phyloP scores from a whole-genome alignment of 2,797 vertebrate species.

The Enteromius anoplus region DNA sequence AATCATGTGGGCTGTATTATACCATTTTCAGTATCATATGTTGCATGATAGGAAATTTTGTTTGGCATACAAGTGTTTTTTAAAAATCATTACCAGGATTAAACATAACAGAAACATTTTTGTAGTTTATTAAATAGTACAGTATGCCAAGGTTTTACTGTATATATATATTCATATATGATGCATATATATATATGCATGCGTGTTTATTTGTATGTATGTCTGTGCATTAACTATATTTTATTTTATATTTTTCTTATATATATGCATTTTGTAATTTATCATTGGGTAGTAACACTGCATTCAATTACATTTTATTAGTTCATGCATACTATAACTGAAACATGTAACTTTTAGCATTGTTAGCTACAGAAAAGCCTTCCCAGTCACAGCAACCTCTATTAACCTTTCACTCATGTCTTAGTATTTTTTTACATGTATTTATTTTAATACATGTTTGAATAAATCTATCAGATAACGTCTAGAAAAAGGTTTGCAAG shows the following conservation, averaged over 20 bases:
- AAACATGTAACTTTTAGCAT: not conserved
- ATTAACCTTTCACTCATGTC: not conserved
- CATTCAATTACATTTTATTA: not conserved
- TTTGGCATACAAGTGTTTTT: not conserved
- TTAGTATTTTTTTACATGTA: not conserved
- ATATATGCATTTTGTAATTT: too few relatives aligned
- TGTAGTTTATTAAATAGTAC: too few relatives aligned
- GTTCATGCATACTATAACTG: not conserved
- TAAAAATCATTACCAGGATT: too few relatives aligned
- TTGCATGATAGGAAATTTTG: not conserved
- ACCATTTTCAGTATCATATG: not conserved
- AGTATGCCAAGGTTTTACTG: too few relatives aligned
- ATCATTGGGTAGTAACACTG: not conserved
- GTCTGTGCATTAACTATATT: too few relatives aligned
- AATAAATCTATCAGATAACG: not conserved
- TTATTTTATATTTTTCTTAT: too few relatives aligned
- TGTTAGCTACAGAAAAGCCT: not conserved
- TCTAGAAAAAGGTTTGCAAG: not conserved
- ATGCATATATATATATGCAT: too few relatives aligned
- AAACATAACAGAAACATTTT: too few relatives aligned
- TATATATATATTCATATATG: too few relatives aligned
- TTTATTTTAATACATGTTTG: not conserved
- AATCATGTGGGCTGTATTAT: not conserved
- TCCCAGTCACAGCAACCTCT: not conserved
- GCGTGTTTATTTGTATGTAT: too few relatives aligned